Evolutionary conservation across 2,797 vertebrate species (phyloP).

Genomic region (Arvicola amphibius): DNA sequence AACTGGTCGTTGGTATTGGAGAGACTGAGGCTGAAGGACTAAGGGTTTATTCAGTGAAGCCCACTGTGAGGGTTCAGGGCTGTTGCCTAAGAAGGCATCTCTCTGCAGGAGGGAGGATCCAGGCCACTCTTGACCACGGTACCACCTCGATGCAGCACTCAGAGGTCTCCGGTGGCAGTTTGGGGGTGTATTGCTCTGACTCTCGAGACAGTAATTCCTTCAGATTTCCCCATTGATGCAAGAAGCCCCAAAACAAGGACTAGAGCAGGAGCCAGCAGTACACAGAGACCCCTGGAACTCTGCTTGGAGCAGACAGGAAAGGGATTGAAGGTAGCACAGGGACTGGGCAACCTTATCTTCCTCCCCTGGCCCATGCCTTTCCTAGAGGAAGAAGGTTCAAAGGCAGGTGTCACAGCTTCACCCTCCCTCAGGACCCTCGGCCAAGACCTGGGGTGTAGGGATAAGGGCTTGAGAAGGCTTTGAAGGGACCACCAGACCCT

Average conservation of each 20-base stretch:
- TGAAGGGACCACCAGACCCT: background rate
- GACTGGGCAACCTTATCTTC: background rate
- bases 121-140: background rate
- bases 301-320: background rate
- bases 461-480: background rate
- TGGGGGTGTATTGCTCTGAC: background rate
- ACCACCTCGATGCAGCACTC: background rate
- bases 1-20: background rate
- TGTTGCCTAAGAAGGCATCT: background rate
- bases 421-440: background rate
- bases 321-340: background rate
- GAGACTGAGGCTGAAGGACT: conserved; percentile 30
- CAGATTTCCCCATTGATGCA: background rate
- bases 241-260: background rate
- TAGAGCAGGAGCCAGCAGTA: background rate
- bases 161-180: background rate
- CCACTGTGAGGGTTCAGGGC: background rate
- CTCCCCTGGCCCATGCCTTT: background rate
- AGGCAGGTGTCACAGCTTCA: background rate
- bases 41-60: background rate
- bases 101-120: background rate
- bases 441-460: background rate
- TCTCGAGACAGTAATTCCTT: background rate
- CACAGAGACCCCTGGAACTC: background rate
- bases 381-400: background rate